Evolutionary conservation across 2,113 vertebrate genomes (phyloP), one percentile per base, ranked within the genome.

Genomic region (Brachyhypopomus occidentalis): DNA sequence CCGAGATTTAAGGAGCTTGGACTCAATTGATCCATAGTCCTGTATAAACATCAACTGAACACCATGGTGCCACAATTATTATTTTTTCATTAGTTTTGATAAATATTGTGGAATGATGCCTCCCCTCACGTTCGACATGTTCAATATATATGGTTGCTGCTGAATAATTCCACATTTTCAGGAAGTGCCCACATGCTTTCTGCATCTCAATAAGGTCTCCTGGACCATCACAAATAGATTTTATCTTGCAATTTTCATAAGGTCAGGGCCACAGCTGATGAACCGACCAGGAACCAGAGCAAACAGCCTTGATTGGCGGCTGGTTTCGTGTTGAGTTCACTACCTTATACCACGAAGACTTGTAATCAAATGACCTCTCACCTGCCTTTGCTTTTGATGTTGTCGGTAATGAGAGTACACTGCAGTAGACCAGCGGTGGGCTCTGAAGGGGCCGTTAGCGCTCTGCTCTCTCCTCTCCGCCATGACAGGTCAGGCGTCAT

Each of bases 241-340:
- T 77, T 69, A 80, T 83, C 80, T 77, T 66, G 12, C 77, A 75
- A 84, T 87, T 84, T 82, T 41, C 83, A 84, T 84, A 83, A 87
- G 83, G 83, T 87, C 83, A 87, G 52, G 80, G 77, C 78, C 62
- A 69, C 36, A 74, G 52, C 58, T 83, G 77, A 77, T 78, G 80
- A 80, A 75, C 74, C 80, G 77, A 80, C 85, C 85, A 84, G 58
- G 30, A 83, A 80, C 77, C 71, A 71, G 58, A 69, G 69, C 77
- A 78, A 84, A 81, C 83, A 75, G 62, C 22, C 58, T 70, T 77
- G 85, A 84, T 83, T 82, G 80, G 75, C 80, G 78, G 77, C 67
- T 72, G 41, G 45, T 67, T 77, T 75, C 80, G 59, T 79, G 85
- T 77, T 72, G 58, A 64, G 80, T 80, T 80, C 83, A 78, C 63